Evolutionary conservation across 2,888 invertebrate genomes (phyloP), one percentile per base, ranked within the genome.

Genomic region (Protodeltote pygarga): DNA sequence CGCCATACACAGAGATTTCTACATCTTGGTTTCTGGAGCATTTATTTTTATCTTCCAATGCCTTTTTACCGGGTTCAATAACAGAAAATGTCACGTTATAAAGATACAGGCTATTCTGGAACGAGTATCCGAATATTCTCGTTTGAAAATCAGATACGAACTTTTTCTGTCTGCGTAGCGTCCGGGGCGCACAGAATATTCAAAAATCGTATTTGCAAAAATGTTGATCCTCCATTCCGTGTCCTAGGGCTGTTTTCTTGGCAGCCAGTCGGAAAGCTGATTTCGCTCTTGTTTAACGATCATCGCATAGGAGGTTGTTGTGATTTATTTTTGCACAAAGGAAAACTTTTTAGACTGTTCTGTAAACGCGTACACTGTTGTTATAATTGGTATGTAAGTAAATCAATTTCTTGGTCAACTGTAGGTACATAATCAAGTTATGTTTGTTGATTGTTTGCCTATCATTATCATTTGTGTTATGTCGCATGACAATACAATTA

Each of bases 1-100:
- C n/a, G n/a, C n/a, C 44, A 20, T 17, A 28, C 8, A 15, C 14
- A 39, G 31, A n/a, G 17, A 15, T 42, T 42, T 40, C 10, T 41
- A 53, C 39, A 53, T 41, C 38, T 40, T 33, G 13, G 46, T 41
- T 52, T 46, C 44, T 33, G 16, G 32, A 51, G 28, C 48, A 21
- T 38, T 48, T 55, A 46, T 27, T 46, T 47, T 60, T 46, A 52
- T 61, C 47, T 41, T 34, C 29, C 27, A 9, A 31, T 51, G 42
- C 48, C 54, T 61, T 48, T 65, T 65, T 57, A 57, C 31, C 34
- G 42, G 11, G 47, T 53, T 61, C 47, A 57, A 46, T 59, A 34
- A 45, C 31, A 45, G 61, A 45, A 60, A 60, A 52, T 49, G 48
- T 46, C 40, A 37, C 15, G 24, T 27, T 29, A 20, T 19, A 28